A percentile compares a stretch with the other conserved stretches of the same genome.
phyloP scores from a whole-genome alignment of 2,797 vertebrate genomes.

The Otus scops region DNA sequence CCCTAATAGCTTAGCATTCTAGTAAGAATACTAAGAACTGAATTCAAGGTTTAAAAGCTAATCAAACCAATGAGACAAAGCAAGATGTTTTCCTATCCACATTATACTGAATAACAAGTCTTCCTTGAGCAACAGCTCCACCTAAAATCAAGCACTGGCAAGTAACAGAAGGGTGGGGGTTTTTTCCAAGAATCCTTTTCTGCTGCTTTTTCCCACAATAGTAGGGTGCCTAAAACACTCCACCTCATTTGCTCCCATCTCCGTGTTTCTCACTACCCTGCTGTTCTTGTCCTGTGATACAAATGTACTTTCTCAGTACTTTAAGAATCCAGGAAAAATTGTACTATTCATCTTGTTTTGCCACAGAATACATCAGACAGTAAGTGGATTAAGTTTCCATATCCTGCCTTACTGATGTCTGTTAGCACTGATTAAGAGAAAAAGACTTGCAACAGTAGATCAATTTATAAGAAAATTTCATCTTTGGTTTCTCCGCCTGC shows the following conservation, averaged over 20 bases:
- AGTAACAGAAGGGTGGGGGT: background rate
- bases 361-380: background rate
- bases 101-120: background rate
- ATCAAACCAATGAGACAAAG: background rate
- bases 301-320: background rate
- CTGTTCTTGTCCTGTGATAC: background rate
- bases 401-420: background rate
- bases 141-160: background rate
- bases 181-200: background rate
- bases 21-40: background rate
- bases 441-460: background rate
- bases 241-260: background rate
- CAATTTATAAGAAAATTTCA: background rate
- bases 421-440: background rate
- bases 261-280: background rate
- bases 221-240: background rate
- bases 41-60: background rate
- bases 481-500: background rate
- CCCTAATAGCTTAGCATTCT: background rate
- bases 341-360: background rate
- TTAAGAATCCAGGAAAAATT: background rate
- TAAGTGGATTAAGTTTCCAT: background rate
- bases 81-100: background rate
- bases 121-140: background rate
- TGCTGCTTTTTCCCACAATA: background rate